phyloP scores from a whole-genome alignment of 2,113 vertebrate species.

The Aramus guarauna region DNA sequence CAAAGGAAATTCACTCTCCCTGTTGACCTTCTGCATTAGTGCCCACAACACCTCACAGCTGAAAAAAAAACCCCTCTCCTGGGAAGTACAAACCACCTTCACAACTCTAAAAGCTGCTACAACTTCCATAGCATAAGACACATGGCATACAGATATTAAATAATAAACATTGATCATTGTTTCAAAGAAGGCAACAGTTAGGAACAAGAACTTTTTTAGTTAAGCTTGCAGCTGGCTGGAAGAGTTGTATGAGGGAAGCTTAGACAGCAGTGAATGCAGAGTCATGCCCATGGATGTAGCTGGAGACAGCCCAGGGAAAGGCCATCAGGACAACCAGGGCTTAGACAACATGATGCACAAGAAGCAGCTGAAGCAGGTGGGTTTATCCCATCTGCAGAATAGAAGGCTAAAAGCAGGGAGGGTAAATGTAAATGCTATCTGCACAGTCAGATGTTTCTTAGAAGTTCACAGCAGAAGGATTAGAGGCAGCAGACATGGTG shows the following conservation, averaged over 20 bases:
- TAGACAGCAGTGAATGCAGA: neutral
- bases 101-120: neutral
- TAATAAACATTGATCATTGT: neutral
- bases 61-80: neutral
- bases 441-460: neutral
- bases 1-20: neutral
- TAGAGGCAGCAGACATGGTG: neutral
- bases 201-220: neutral
- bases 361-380: neutral
- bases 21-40: neutral
- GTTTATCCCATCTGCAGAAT: neutral
- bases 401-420: neutral
- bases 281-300: neutral
- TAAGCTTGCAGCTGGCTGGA: neutral
- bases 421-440: neutral
- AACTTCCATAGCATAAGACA: neutral
- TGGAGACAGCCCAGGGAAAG: neutral
- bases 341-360: neutral
- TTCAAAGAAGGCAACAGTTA: neutral
- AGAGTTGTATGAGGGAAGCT: neutral
- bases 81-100: neutral
- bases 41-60: neutral
- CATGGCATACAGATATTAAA: neutral
- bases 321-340: neutral
- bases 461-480: neutral